Percentiles rank a stretch among this genome's conserved stretches.
These are phyloP conservation scores for Rhagophthalmus giganteus DNA, from an alignment of 2,888 invertebrate species.

Conservation along the genomic window DNA sequence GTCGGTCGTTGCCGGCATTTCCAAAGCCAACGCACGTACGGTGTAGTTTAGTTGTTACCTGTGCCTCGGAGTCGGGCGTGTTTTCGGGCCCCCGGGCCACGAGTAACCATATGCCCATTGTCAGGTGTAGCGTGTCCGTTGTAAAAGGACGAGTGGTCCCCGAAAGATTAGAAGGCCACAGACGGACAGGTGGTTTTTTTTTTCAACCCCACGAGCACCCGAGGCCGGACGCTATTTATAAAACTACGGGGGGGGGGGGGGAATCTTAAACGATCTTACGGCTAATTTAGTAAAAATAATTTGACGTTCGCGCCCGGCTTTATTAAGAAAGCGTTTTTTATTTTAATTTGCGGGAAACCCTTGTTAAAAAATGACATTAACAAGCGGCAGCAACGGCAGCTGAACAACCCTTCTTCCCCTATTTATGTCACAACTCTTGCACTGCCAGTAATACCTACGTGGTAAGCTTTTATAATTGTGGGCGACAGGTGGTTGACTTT, in stretches of 20 bases:
- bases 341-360: neutral
- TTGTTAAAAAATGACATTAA: neutral
- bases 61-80: constrained; percentile 10
- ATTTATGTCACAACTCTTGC: neutral
- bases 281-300: neutral
- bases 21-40: constrained; percentile 1
- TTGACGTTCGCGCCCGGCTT: neutral
- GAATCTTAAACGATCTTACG: neutral
- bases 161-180: neutral
- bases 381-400: neutral
- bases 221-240: neutral
- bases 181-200: constrained; percentile 21
- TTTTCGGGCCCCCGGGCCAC: constrained; percentile 12
- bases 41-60: constrained; percentile 7
- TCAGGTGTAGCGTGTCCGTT: constrained; percentile 27
- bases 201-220: constrained; percentile 1
- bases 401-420: neutral
- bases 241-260: too few species aligned
- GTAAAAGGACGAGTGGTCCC: constrained; percentile 2
- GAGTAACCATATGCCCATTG: constrained; percentile 15
- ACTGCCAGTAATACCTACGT: neutral
- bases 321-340: constrained; percentile 1
- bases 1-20: neutral
- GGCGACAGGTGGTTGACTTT: neutral
- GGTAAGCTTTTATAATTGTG: neutral